These are phyloP conservation scores for Meghimatium bilineatum DNA, from an alignment of 2,888 invertebrate genomes.

Conservation along the genomic window DNA sequence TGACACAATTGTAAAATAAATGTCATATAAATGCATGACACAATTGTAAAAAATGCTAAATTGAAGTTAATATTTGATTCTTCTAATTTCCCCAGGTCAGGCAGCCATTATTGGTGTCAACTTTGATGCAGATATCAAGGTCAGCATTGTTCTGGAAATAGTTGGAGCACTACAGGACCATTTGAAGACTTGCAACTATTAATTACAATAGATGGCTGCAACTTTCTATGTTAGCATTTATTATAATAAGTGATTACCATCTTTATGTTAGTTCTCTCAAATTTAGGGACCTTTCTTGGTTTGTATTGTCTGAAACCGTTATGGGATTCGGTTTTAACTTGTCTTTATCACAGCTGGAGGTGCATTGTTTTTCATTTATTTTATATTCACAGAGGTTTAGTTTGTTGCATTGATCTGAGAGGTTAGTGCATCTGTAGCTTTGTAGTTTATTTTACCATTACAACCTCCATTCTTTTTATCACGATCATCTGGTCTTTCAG, in stretches of 20 bases:
- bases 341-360: neutral
- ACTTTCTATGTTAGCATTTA: slow-evolving; percentile 15
- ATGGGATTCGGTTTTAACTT: slow-evolving; percentile 3
- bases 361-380: neutral
- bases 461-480: neutral
- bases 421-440: neutral
- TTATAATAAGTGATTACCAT: slow-evolving; percentile 9
- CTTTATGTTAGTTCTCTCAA: slow-evolving; percentile 4
- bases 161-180: slow-evolving; percentile 13
- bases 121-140: slow-evolving; percentile 22
- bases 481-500: neutral
- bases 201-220: slow-evolving; percentile 12
- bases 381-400: slow-evolving; percentile 5
- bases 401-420: neutral
- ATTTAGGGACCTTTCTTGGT: neutral
- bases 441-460: neutral
- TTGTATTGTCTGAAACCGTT: slow-evolving; percentile 5
- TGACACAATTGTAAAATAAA: no score
- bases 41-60: no score
- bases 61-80: neutral
- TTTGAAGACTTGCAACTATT: slow-evolving; percentile 27
- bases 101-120: slow-evolving; percentile 32
- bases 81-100: slow-evolving; percentile 15
- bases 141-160: neutral
- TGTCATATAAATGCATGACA: no score